Evolutionary conservation across 1,140 invertebrate species (phyloP), one percentile per base, ranked within the genome.

Genomic region (Parasteatoda tepidariorum): DNA sequence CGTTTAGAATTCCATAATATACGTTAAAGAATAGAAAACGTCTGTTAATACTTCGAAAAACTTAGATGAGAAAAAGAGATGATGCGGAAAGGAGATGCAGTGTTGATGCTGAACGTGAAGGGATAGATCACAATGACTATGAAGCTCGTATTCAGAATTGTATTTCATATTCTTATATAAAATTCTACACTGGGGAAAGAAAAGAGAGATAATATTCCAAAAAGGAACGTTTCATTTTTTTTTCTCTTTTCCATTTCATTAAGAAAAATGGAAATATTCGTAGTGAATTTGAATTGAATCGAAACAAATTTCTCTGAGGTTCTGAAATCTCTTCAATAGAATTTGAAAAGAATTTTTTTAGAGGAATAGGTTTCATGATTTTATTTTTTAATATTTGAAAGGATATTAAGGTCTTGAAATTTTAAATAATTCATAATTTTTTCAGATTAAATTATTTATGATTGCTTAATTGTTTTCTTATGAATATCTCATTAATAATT

Each of bases 1-100:
- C 61, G 71, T 26, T 61, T 26, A 24, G 57, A 61, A 75, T 55
- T 59, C 61, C 38, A 66, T 61, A 78, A 78, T 54, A 54, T 59
- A 41, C 74, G 66, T 48, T 54, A 48, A 48, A 54, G 28, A 26
- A 54, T 54, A 66, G 41, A 61, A 33, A 62, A 26, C 13, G 31
- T 38, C 57, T 24, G n/a, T 22, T 75, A 75, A 75, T 28, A 62
- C 54, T 34, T 59, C 24, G 2, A 22, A 33, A 68, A 34, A 13
- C 38, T 6, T n/a, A 18, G 38, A 48, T 38, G 24, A 68, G 3
- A 68, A 24, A 24, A 15, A 48, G 48, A 68, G 28, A 68, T 68
- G 34, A 33, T 31, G 34, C 7, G 33, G 33, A 22, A 57, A 13
- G 33, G n/a, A 57, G 31, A 73, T 22, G 57, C 54, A 73, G 15